phyloP scores from a whole-genome alignment of 1,140 invertebrate genomes.

The Plectrocnemia conspersa region DNA sequence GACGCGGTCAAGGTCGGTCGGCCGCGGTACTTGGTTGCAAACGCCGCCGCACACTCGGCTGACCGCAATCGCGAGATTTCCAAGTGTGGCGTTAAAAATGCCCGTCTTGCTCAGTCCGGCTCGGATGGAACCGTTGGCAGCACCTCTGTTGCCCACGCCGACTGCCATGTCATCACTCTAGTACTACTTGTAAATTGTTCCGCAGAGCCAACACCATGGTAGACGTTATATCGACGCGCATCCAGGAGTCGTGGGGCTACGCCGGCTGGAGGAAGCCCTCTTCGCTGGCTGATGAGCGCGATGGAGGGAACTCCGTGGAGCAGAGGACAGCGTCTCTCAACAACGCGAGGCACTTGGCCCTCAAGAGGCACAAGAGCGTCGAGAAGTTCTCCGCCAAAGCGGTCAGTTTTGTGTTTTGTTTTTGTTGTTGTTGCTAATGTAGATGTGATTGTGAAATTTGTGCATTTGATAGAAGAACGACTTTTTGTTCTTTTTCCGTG shows the following conservation, averaged over 20 bases:
- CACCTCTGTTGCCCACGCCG: neutral
- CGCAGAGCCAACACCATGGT: slow-evolving; percentile 56
- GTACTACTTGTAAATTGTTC: slow-evolving; percentile 7
- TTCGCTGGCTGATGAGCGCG: slow-evolving; percentile 36
- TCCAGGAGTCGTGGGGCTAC: slow-evolving; percentile 56
- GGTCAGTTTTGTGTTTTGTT: slow-evolving; percentile 23
- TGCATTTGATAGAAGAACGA: too few species aligned
- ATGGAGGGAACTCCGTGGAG: slow-evolving; percentile 39
- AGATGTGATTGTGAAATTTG: too few species aligned
- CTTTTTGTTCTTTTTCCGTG: too few species aligned
- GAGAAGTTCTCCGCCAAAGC: slow-evolving; percentile 37
- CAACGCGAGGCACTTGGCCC: neutral
- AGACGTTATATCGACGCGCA: slow-evolving; percentile 52
- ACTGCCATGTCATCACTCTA: neutral
- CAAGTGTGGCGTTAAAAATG: slow-evolving; percentile 9
- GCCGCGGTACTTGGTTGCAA: neutral
- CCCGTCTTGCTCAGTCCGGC: too few species aligned
- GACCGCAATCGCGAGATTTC: slow-evolving; percentile 12
- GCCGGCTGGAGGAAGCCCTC: slow-evolving; percentile 49
- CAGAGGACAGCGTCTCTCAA: slow-evolving; percentile 7
- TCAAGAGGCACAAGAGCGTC: slow-evolving; percentile 46
- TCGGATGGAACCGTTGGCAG: neutral
- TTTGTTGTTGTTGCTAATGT: too few species aligned
- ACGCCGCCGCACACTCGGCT: slow-evolving; percentile 3
- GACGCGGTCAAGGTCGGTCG: too few species aligned